Conservation (phyloP, 2,113 vertebrate species). For the Accipiter cooperii region DNA sequence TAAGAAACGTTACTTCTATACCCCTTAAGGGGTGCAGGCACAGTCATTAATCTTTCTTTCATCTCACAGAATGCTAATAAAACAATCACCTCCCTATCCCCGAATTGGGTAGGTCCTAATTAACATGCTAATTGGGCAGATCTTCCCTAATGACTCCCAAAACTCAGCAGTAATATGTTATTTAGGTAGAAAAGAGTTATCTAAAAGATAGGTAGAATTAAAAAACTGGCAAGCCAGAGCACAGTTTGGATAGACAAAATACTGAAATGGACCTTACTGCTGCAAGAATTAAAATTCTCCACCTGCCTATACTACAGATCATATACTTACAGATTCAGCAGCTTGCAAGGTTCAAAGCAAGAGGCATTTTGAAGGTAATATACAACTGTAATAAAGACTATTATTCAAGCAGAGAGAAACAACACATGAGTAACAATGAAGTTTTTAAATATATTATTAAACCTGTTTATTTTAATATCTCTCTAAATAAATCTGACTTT, state of each 20-base stretch:
- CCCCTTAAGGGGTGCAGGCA: conserved; percentile 19
- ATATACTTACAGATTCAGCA: neutral
- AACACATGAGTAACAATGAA: neutral
- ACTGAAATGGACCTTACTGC: neutral
- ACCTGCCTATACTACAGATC: neutral
- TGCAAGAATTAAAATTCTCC: neutral
- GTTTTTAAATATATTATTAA: conserved; percentile 5
- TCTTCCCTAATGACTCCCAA: conserved; percentile 56
- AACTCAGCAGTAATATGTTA: conserved; percentile 49
- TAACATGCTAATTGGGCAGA: conserved; percentile 62
- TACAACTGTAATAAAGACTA: neutral
- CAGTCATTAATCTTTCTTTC: conserved; percentile 57
- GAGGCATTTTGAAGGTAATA: neutral
- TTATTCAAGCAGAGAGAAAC: neutral
- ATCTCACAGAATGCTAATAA: conserved; percentile 47
- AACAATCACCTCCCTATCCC: conserved; percentile 40
- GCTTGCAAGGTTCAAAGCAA: neutral
- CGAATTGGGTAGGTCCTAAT: conserved; percentile 43
- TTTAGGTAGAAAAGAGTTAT: conserved; percentile 55
- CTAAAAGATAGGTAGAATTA: conserved; percentile 12
- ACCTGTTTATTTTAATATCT: conserved; percentile 10
- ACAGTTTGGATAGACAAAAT: neutral
- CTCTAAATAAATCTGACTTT: conserved; percentile 22
- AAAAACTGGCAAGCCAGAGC: neutral
- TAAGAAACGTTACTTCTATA: neutral